Evolutionary conservation across 2,113 vertebrate genomes (phyloP).

Genomic region (Halcyon senegalensis): DNA sequence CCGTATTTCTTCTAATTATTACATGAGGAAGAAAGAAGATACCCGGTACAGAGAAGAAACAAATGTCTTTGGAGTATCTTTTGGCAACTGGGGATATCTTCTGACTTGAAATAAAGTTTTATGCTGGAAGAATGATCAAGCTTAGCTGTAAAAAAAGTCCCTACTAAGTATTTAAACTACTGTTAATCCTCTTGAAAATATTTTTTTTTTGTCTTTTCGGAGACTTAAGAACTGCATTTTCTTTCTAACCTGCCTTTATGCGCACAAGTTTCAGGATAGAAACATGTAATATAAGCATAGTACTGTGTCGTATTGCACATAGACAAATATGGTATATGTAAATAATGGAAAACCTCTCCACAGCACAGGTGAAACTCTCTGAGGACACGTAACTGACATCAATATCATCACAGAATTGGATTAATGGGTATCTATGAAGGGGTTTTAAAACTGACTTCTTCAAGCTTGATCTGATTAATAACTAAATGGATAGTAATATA

Average conservation of each 20-base stretch:
- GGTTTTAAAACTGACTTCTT: not conserved
- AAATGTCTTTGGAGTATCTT: not conserved
- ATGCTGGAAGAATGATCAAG: not conserved
- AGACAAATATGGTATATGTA: accelerated
- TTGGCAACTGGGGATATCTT: not conserved
- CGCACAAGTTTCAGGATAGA: not conserved
- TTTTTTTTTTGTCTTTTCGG: not conserved
- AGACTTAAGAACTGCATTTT: not conserved
- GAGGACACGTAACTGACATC: not conserved
- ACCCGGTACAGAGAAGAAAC: not conserved
- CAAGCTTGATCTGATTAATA: not conserved
- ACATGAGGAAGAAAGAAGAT: not conserved
- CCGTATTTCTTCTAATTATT: not conserved
- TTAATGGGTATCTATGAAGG: not conserved
- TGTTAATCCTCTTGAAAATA: not conserved
- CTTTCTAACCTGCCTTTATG: not conserved
- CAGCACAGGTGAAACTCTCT: not conserved
- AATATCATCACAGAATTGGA: not conserved
- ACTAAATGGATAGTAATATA: not conserved
- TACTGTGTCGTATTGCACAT: not conserved
- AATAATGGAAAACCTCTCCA: not conserved
- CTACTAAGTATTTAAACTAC: not conserved
- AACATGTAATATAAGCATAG: not conserved
- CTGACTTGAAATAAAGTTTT: not conserved
- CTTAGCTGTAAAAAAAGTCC: not conserved